A percentile compares a stretch with the other conserved stretches of the same genome.
Conservation (phyloP, 2,888 invertebrate genomes). For the Clivina fossor region DNA sequence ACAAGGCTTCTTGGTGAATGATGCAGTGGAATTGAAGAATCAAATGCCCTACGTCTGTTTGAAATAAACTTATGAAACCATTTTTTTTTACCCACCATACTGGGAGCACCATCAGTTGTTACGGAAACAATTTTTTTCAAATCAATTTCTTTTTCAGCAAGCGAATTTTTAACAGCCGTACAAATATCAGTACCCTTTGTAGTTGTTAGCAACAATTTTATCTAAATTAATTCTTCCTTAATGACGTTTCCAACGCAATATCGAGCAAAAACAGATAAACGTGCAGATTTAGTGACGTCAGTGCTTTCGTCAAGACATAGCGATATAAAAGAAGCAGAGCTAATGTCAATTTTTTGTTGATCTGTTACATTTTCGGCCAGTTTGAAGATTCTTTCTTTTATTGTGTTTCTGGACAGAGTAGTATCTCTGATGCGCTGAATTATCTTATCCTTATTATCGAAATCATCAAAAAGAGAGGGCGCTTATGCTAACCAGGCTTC, state of each 20-base stretch:
- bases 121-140: constrained; percentile 34
- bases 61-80: constrained; percentile 38
- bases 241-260: constrained; percentile 34
- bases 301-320: constrained; percentile 39
- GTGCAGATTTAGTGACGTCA: constrained; percentile 36
- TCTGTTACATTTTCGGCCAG: constrained; percentile 36
- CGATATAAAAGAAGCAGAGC: constrained; percentile 36
- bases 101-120: constrained; percentile 37
- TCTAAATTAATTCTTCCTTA: constrained; percentile 36
- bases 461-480: constrained; percentile 30
- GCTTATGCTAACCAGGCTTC: constrained; percentile 27
- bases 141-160: constrained; percentile 37
- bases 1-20: constrained; percentile 42
- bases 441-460: constrained; percentile 35
- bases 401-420: constrained; percentile 38
- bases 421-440: constrained; percentile 36
- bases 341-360: constrained; percentile 37
- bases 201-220: constrained; percentile 36
- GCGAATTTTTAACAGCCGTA: constrained; percentile 35
- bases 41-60: constrained; percentile 38
- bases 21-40: constrained; percentile 43
- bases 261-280: constrained; percentile 39
- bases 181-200: constrained; percentile 33
- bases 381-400: constrained; percentile 39
- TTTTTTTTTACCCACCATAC: constrained; percentile 30